Conservation (phyloP, 64 coral and sea anemone genomes). For the Montipora capricornis region DNA sequence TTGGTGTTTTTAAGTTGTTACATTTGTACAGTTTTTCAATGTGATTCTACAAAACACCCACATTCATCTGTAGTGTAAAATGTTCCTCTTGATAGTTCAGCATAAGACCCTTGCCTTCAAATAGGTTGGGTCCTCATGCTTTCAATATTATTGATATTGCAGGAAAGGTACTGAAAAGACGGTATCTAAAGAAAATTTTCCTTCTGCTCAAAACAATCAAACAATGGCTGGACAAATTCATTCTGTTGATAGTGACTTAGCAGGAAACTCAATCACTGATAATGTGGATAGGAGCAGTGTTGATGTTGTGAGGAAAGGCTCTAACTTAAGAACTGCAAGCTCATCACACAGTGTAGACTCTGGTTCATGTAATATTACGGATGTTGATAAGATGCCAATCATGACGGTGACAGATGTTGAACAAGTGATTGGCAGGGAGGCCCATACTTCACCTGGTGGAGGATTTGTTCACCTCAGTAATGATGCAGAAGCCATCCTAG, state of each 20-base stretch:
- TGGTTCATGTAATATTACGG: constrained; percentile 79
- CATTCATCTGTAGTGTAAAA: too few species aligned
- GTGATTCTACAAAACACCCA: too few species aligned
- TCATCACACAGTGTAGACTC: constrained; percentile 59
- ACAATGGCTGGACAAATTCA: not conserved
- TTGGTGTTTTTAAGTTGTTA: too few species aligned
- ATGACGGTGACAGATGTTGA: constrained; percentile 83
- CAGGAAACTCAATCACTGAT: not conserved
- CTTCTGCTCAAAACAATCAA: not conserved
- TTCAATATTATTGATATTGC: too few species aligned
- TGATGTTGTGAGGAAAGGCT: constrained; percentile 14
- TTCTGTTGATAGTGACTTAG: not conserved
- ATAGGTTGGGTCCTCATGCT: too few species aligned
- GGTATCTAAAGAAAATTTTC: not conserved
- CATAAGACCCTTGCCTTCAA: too few species aligned
- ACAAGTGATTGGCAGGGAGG: constrained; percentile 60
- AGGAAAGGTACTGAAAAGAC: not conserved
- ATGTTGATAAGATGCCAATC: constrained; percentile 94
- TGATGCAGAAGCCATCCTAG: constrained; percentile 81
- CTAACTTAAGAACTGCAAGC: constrained; percentile 59
- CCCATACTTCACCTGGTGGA: constrained; percentile 60
- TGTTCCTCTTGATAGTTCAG: too few species aligned
- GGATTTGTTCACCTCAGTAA: constrained; percentile 78
- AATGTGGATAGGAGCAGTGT: constrained; percentile 18
- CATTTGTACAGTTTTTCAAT: too few species aligned